Conservation (phyloP, 2,113 vertebrate species). For the Hydropotes inermis region DNA sequence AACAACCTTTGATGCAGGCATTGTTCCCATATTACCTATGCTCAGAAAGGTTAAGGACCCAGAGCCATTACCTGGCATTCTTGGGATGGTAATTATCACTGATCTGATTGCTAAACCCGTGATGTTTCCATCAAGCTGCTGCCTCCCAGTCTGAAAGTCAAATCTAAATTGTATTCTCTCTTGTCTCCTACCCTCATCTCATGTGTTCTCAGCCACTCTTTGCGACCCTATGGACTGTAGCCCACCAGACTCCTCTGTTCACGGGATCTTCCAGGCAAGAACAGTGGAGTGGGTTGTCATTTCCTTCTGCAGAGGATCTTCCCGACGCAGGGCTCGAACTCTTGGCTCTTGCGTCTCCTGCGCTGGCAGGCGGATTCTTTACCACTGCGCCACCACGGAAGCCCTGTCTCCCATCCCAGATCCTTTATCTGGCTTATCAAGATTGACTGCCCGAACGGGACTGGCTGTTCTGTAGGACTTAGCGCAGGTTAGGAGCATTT, state of each 20-base stretch:
- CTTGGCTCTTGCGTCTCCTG: neutral
- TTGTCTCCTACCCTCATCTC: neutral
- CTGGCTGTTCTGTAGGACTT: conserved; percentile 15
- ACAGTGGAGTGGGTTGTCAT: neutral
- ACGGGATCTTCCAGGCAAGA: neutral
- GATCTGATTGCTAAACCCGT: neutral
- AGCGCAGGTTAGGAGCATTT: conserved; percentile 17
- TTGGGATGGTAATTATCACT: neutral
- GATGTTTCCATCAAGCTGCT: neutral
- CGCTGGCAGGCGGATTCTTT: neutral
- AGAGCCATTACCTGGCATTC: neutral
- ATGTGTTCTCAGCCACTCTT: neutral
- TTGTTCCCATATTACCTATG: neutral
- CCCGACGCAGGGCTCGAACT: neutral
- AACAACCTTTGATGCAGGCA: neutral
- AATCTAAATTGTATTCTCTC: neutral
- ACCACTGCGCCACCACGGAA: neutral
- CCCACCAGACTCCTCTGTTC: neutral
- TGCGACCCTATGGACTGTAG: neutral
- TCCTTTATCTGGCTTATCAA: conserved; percentile 51
- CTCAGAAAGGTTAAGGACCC: neutral
- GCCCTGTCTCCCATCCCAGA: neutral
- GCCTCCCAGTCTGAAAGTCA: neutral
- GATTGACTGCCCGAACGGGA: neutral
- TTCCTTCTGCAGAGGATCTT: neutral